These are phyloP conservation scores for Caranx melampygus DNA, from an alignment of 2,113 vertebrate species.

Conservation along the genomic window DNA sequence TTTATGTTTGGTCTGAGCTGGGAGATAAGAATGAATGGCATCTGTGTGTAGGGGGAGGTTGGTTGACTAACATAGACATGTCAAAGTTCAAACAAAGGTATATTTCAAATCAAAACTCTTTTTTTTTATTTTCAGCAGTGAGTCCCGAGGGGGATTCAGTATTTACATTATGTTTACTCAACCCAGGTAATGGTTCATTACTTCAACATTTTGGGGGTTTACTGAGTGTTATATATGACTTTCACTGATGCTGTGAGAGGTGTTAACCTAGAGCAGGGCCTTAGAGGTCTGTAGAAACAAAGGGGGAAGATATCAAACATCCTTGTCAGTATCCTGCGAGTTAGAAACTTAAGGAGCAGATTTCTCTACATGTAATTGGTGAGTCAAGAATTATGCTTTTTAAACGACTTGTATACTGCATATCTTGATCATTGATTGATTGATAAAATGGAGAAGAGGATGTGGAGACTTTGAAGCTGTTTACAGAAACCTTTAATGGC, in stretches of 20 bases:
- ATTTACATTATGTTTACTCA: not conserved
- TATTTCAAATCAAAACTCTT: slow-evolving; percentile 15
- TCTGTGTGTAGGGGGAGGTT: slow-evolving; percentile 32
- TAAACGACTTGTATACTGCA: too few relatives aligned
- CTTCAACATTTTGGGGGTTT: not conserved
- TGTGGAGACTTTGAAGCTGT: not conserved
- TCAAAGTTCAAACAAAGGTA: slow-evolving; percentile 59
- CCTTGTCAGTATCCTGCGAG: not conserved
- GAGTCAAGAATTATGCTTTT: not conserved
- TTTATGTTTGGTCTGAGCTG: slow-evolving; percentile 74
- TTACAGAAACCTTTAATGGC: not conserved
- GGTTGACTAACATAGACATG: slow-evolving; percentile 18
- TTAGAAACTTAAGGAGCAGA: not conserved
- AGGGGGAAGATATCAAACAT: not conserved
- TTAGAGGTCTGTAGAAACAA: not conserved
- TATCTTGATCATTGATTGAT: too few relatives aligned
- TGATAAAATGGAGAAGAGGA: not conserved
- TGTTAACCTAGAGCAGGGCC: not conserved
- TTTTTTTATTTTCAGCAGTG: not conserved
- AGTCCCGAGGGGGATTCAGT: not conserved
- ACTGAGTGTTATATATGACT: not conserved
- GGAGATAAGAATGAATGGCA: slow-evolving; percentile 69
- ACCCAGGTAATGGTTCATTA: not conserved
- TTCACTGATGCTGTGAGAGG: not conserved
- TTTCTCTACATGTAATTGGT: not conserved